phyloP scores from a whole-genome alignment of 2,113 vertebrate species.

The Cephalopterus ornatus region DNA sequence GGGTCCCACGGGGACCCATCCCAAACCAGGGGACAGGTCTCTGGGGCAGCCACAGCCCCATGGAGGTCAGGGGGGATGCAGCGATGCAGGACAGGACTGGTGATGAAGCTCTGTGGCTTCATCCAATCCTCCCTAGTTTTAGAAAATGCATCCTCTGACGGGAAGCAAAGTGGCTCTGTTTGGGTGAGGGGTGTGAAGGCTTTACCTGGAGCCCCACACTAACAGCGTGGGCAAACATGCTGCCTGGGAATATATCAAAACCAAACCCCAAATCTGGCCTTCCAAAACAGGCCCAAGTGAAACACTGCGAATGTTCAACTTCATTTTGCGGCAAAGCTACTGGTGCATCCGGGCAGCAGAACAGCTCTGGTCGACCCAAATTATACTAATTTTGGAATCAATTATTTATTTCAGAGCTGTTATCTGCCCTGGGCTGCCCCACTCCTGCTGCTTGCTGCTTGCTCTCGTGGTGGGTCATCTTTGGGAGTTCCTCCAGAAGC shows the following conservation, averaged over 20 bases:
- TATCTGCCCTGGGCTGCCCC: background rate
- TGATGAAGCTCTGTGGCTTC: background rate
- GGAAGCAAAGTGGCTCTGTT: background rate
- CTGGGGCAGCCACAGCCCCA: background rate
- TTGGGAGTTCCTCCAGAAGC: background rate
- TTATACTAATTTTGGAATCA: fast-evolving
- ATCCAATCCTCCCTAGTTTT: background rate
- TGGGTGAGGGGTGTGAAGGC: background rate
- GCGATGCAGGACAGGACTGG: background rate
- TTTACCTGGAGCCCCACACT: background rate
- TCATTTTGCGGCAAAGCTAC: background rate
- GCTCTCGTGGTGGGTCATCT: background rate
- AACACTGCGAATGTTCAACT: background rate
- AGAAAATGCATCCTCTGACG: fast-evolving
- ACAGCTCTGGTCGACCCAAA: fast-evolving
- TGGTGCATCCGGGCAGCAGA: background rate
- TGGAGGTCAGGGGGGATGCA: fast-evolving
- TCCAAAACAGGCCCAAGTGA: background rate
- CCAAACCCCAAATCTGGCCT: background rate
- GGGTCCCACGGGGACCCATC: fast-evolving
- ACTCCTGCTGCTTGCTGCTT: background rate
- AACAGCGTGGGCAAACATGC: fast-evolving
- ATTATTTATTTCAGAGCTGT: background rate
- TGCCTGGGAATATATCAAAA: background rate
- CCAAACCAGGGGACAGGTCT: fast-evolving